Percentiles rank a stretch among this genome's conserved stretches.
phyloP scores from a whole-genome alignment of 2,888 invertebrate genomes.

The Amiota mariae region DNA sequence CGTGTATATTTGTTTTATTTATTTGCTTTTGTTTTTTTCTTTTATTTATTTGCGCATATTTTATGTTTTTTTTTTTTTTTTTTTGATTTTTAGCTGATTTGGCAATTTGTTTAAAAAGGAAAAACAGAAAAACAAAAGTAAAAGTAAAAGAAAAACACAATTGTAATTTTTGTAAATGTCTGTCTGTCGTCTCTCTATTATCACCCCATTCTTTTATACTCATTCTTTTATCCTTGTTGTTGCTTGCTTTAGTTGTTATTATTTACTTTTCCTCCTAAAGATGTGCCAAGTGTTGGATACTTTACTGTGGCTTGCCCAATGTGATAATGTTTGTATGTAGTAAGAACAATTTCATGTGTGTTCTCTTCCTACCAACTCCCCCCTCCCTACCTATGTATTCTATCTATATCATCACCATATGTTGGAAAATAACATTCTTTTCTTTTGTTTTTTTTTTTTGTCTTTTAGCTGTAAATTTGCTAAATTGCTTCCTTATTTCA shows the following conservation, averaged over 20 bases:
- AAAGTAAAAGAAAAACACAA: background rate
- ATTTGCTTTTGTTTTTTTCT: background rate
- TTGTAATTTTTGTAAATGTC: constrained; percentile 1
- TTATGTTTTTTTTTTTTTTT: constrained; percentile 5
- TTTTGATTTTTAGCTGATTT: constrained; percentile 11
- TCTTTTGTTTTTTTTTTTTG: too few relatives aligned
- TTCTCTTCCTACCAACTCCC: too few relatives aligned
- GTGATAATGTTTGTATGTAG: too few relatives aligned
- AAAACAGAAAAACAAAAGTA: background rate
- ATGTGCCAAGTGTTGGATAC: background rate
- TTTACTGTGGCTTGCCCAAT: background rate
- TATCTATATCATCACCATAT: too few relatives aligned
- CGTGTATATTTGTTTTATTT: constrained; percentile 3
- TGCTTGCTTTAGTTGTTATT: background rate
- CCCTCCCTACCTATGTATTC: too few relatives aligned
- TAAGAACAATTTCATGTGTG: too few relatives aligned
- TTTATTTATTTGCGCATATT: background rate
- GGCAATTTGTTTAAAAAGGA: constrained; percentile 10
- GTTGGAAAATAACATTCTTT: too few relatives aligned
- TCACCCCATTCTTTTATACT: too few relatives aligned
- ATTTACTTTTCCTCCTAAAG: background rate
- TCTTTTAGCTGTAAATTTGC: constrained; percentile 57
- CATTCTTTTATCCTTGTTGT: background rate
- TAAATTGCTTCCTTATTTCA: constrained; percentile 67
- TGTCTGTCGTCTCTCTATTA: background rate